These are phyloP conservation scores for Odontomachus brunneus DNA, from an alignment of 1,140 invertebrate genomes.

Conservation along the genomic window DNA sequence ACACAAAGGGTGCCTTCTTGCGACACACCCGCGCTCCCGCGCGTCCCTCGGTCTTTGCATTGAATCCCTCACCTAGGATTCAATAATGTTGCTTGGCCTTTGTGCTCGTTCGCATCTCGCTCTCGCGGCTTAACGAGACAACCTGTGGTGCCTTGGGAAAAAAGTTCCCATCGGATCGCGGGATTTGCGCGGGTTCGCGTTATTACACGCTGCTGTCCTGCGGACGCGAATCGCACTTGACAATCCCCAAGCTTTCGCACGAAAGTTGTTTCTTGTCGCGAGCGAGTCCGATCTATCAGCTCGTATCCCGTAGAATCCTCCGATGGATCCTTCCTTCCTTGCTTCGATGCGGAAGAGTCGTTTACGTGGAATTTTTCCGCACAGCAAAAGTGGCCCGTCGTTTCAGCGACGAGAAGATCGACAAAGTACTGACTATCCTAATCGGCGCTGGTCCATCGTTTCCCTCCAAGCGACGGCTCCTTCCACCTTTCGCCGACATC, in stretches of 20 bases:
- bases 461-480: constrained; percentile 30
- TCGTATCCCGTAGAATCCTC: neutral
- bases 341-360: no score
- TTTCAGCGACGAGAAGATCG: neutral
- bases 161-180: neutral
- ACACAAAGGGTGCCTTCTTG: neutral
- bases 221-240: neutral
- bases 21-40: no score
- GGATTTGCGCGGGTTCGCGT: constrained; percentile 1
- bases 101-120: neutral
- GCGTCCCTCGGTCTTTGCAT: neutral
- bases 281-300: neutral
- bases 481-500: constrained; percentile 22
- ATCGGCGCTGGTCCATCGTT: constrained; percentile 32
- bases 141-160: neutral
- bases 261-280: constrained; percentile 9
- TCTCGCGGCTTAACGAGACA: neutral
- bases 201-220: neutral
- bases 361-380: constrained; percentile 20
- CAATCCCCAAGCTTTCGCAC: neutral
- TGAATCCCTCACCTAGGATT: neutral
- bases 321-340: neutral
- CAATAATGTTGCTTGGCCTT: constrained; percentile 24
- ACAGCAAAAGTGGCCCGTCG: neutral
- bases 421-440: constrained; percentile 37